Evolutionary conservation across 2,113 vertebrate genomes (phyloP), one percentile per base, ranked within the genome.

Genomic region (Microcebus lehilahytsara): DNA sequence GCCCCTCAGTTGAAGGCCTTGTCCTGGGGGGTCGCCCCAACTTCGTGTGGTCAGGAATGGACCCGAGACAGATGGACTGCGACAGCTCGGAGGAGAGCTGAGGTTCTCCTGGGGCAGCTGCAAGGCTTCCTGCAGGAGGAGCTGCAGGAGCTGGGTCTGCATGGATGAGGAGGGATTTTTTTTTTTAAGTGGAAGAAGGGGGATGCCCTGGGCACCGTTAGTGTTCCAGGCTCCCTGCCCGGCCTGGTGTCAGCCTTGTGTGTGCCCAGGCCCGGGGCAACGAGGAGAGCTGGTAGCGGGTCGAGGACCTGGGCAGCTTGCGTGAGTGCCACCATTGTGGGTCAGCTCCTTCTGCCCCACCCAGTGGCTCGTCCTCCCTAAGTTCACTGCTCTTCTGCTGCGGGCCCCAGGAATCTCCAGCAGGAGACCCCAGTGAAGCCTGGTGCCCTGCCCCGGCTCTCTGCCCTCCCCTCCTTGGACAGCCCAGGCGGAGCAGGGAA

Each of bases 291-390:
- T 95, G 99, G 11, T 97, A 67, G 69, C 72, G 91, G 3, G 96
- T 98, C 51, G 98, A 98, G 46, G 94, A 98, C 6, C 53, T 99
- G 94, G 96, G 69, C 90, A 97, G 30, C 1, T 98, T 98, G 95
- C 87, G 51, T 37, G 98, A 99, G 95, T 98, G 98, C 46, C 98
- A 98, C 79, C 84, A 98, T 97, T 99, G 98, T 75, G 85, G 95
- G 4, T 58, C 4, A 25, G 60, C 17, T 67, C 75, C 10, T 53
- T 71, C 23, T 23, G 10, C 10, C 40, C 60, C 23, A 19, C 78
- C 5, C 30, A 85, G 27, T 20, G n/a, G 13, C 77, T 92, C 17
- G 42, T 67, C 40, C 78, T 72, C 37, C 51, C 53, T 9, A 37
- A 49, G 3, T 13, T n/a, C 14, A 56, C 75, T 71, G 34, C 25